Base-by-base conservation (phyloP, 2,888 invertebrate species). In the Carcina quercana region DNA sequence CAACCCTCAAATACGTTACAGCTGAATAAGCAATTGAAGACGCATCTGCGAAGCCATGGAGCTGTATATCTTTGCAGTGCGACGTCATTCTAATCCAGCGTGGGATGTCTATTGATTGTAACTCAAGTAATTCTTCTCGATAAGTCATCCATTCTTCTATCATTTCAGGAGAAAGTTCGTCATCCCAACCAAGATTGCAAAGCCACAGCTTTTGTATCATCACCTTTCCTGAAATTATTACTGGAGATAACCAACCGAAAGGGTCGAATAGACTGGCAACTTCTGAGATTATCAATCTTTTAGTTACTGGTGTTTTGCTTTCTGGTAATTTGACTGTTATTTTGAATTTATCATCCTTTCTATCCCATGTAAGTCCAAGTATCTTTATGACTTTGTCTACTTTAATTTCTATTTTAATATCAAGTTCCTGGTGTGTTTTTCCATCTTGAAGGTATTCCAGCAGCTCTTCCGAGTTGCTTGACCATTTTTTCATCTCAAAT, bases 41-140 rank as follows among this genome's bases (percentile, higher is more conserved):
- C 3, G 50, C 45, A 20, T 50, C 47, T 6, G 32, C 29, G 15
- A 44, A 47, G 0, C 42, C 47, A 30, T 47, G 47, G 0, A 49
- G 21, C 13, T 45, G 38, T n/a, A 34, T 7, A n/a, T 12, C n/a
- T 12, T 6, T 2, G 6, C 31, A 19, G 7, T 30, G 8, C 8
- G 6, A 3, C 2, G 13, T 13, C 10, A 25, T 32, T 8, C 28
- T 7, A 2, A 41, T 25, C 42, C 44, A 43, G 15, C 41, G 15
- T 2, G 37, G 34, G 8, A 45, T 24, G 3, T 3, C 6, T n/a
- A 21, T n/a, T n/a, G 3, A 3, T 6, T 21, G 5, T 6, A 10
- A n/a, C 2, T 22, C 3, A 6, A 40, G 8, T 4, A 43, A 27
- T 8, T 37, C 19, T 3, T 29, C 6, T 25, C 38, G 20, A 8